Percentiles rank a stretch among this genome's conserved stretches.
Conservation (phyloP, 2,113 vertebrate genomes). For the Pomatostomus ruficeps region DNA sequence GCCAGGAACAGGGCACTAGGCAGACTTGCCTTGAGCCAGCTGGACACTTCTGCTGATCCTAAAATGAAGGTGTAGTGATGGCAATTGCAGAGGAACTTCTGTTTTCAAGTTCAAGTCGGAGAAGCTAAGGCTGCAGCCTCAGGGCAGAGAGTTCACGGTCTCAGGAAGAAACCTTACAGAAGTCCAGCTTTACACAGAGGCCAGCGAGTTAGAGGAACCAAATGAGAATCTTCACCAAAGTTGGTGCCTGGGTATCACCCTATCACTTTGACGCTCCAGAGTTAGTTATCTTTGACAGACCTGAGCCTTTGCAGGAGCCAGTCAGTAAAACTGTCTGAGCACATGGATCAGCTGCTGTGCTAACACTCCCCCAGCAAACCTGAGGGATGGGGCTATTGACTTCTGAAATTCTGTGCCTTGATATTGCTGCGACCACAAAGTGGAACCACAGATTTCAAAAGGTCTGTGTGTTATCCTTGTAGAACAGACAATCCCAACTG, state of each 20-base stretch:
- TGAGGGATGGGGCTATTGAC: fast-evolving
- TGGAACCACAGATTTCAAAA: not conserved
- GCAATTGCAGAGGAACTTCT: not conserved
- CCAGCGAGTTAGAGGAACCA: not conserved
- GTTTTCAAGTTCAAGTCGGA: not conserved
- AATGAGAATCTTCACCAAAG: not conserved
- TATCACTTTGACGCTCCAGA: not conserved
- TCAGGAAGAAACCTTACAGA: not conserved
- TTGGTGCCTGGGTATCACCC: not conserved
- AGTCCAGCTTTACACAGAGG: not conserved
- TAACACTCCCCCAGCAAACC: fast-evolving
- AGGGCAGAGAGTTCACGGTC: not conserved
- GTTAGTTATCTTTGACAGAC: not conserved
- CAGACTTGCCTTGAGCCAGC: not conserved
- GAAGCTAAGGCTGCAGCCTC: not conserved
- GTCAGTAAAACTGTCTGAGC: not conserved
- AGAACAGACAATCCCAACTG: not conserved
- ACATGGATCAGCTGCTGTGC: fast-evolving
- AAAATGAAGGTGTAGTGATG: not conserved
- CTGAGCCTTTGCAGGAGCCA: not conserved
- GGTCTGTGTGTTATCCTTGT: not conserved
- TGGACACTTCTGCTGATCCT: not conserved
- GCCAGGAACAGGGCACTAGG: not conserved
- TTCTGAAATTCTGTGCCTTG: not conserved
- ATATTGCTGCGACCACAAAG: not conserved